Conservation (phyloP, 2,888 invertebrate genomes). For the Pinctada fucata region DNA sequence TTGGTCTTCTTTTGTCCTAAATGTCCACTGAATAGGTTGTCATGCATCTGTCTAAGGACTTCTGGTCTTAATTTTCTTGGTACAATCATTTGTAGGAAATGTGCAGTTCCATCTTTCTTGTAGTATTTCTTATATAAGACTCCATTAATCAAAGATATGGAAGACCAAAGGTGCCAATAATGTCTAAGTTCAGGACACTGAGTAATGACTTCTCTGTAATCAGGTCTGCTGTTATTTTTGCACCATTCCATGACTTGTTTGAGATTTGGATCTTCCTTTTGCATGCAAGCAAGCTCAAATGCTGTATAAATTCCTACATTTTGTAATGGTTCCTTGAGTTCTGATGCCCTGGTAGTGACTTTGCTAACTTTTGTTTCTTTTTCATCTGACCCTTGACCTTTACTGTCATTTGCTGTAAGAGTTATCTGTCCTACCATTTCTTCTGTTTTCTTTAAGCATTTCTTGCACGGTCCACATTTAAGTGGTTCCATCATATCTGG, state of each 20-base stretch:
- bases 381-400: too few species aligned
- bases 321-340: not conserved
- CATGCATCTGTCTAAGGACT: too few species aligned
- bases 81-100: not conserved
- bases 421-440: slow-evolving; percentile 4
- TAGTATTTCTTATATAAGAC: too few species aligned
- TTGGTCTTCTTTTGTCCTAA: too few species aligned
- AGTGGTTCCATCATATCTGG: slow-evolving; percentile 18
- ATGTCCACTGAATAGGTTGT: slow-evolving; percentile 24
- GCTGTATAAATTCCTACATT: slow-evolving; percentile 6
- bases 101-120: not conserved
- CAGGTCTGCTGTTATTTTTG: not conserved
- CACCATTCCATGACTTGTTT: not conserved
- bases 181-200: too few species aligned
- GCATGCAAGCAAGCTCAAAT: not conserved
- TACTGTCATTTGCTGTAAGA: not conserved
- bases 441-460: slow-evolving; percentile 25
- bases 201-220: too few species aligned
- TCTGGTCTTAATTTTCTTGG: too few species aligned
- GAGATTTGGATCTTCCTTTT: slow-evolving; percentile 9
- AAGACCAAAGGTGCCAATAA: too few species aligned
- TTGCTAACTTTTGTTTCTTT: not conserved
- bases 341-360: not conserved
- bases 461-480: slow-evolving; percentile 38
- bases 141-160: too few species aligned